Base-by-base conservation (phyloP, 2,113 vertebrate genomes). In the Urocynchramus pylzowi region DNA sequence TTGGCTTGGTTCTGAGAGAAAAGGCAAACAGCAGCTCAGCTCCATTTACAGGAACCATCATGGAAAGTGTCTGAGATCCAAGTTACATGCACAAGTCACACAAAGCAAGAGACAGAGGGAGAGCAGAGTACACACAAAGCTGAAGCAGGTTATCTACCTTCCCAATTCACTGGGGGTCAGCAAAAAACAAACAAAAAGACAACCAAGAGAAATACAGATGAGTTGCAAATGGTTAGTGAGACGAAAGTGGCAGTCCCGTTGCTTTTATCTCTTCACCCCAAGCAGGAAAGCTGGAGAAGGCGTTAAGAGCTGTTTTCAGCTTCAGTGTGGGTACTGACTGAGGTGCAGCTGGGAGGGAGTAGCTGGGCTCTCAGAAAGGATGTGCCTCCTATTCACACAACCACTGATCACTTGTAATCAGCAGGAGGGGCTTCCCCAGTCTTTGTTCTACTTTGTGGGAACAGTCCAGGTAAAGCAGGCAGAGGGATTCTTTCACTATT, bases 81-180 rank as follows among this genome's bases (percentile, higher is more conserved):
- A 73, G 82, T 92, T 84, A 93, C 97, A 97, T 97, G 97, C 97
- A 97, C 93, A 97, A 95, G 82, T 95, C 97, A 96, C 94, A 96
- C 7, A 1, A 97, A 97, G 97, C 97, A 91, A 95, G 75, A 95
- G 84, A 93, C 79, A 71, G 19, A 60, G 67, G 65, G 52, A 91
- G 35, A 92, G 89, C 91, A 89, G 92, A 97, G 77, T 68, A 94
- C 93, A 95, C 93, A 96, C 78, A 96, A 39, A 97, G 95, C 71
- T 84, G 92, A 97, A 97, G 94, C 95, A 93, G 83, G 45, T 97
- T 97, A 97, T 97, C 97, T 97, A 97, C 97, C 97, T 97, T 97
- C 97, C 97, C 95, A 97, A 89, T 94, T 97, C 97, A 94, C 97
- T 97, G 97, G 89, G 96, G 81, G 96, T 93, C 97, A 96, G 96